phyloP scores from a whole-genome alignment of 2,113 vertebrate genomes.

The Machaerirhynchus nigripectus region DNA sequence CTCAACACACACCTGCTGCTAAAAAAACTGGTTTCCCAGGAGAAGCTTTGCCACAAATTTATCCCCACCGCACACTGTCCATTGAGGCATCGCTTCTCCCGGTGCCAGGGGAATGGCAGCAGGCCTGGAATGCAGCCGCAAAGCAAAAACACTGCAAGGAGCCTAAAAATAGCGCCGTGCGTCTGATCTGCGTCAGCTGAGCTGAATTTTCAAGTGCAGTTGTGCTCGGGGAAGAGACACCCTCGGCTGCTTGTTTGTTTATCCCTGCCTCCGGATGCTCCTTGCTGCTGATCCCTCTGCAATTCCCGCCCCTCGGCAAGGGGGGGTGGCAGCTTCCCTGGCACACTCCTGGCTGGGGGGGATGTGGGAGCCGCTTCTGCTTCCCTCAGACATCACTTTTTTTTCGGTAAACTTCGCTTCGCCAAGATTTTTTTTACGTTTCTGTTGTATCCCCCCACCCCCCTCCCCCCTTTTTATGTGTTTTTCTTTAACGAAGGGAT shows the following conservation, averaged over 20 bases:
- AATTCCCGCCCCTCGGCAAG: background rate
- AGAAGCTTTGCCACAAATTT: background rate
- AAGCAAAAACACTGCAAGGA: background rate
- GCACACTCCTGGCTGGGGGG: rapidly evolving
- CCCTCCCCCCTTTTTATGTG: rapidly evolving
- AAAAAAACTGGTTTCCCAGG: background rate
- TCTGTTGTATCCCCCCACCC: rapidly evolving
- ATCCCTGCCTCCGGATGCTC: background rate
- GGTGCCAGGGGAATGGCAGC: rapidly evolving
- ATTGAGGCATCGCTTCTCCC: rapidly evolving
- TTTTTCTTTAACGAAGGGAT: background rate
- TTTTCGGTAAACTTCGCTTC: background rate
- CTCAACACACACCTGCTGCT: background rate
- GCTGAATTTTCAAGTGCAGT: background rate
- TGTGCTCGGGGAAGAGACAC: background rate
- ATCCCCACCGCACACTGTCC: no score
- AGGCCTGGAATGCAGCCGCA: background rate
- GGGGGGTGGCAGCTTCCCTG: background rate
- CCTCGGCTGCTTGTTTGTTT: background rate
- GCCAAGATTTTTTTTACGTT: rapidly evolving
- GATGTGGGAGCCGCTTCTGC: background rate
- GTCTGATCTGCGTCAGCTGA: background rate
- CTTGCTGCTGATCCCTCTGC: background rate
- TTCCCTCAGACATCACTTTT: rapidly evolving
- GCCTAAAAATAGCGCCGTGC: background rate